Conservation (phyloP, 1,140 invertebrate species). For the Eueides isabella region DNA sequence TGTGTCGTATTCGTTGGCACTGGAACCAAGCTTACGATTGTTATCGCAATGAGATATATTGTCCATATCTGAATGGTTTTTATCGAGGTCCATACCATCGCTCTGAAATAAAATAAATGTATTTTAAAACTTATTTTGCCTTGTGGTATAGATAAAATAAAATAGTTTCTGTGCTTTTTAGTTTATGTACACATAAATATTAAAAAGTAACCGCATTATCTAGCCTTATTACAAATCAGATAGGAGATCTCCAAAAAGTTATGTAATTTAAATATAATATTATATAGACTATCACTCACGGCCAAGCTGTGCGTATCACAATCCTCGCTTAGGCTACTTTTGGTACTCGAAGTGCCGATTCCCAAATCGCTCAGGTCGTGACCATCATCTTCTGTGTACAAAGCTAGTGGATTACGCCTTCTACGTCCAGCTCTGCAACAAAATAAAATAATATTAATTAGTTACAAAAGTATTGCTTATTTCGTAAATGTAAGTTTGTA, state of each 20-base stretch:
- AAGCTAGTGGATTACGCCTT: constrained; percentile 84
- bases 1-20: constrained; percentile 84
- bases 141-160: too few relatives aligned
- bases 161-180: too few relatives aligned
- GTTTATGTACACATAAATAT: too few relatives aligned
- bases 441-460: constrained; percentile 40
- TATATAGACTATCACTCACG: constrained; percentile 74
- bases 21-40: constrained; percentile 77
- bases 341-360: constrained; percentile 89
- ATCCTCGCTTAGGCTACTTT: constrained; percentile 88
- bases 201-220: too few relatives aligned
- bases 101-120: constrained; percentile 79
- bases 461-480: not conserved
- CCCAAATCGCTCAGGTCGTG: constrained; percentile 92
- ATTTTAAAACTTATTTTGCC: constrained; percentile 19
- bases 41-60: constrained; percentile 78
- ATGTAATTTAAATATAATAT: too few relatives aligned
- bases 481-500: not conserved
- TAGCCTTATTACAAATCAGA: too few relatives aligned
- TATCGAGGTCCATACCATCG: constrained; percentile 85
- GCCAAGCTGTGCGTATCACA: constrained; percentile 87
- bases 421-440: constrained; percentile 82
- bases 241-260: too few relatives aligned
- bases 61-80: constrained; percentile 85
- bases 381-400: constrained; percentile 89